Evolutionary conservation across 2,888 invertebrate genomes (phyloP).

Genomic region (Tiphia femorata): DNA sequence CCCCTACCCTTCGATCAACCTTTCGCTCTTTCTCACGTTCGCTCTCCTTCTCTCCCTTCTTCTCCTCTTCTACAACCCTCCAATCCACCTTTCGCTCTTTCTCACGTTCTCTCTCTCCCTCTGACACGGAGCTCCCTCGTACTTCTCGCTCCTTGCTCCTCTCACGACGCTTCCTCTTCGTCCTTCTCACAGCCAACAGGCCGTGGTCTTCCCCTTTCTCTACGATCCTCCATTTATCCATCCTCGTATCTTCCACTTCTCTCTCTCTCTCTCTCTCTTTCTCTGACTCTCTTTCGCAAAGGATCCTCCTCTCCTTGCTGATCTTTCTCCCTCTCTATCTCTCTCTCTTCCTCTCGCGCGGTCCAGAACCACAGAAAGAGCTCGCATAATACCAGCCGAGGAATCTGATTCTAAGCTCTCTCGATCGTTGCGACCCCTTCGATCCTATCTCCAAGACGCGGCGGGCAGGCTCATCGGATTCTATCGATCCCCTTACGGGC

Average conservation of each 20-base stretch:
- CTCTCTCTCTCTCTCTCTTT: neutral
- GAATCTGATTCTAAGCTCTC: constrained; percentile 56
- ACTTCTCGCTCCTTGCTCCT: neutral
- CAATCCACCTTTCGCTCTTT: constrained; percentile 6
- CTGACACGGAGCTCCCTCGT: constrained; percentile 6
- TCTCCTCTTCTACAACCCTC: no score
- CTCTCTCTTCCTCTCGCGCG: constrained; percentile 23
- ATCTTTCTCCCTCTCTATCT: constrained; percentile 29
- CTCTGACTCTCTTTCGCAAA: constrained; percentile 4
- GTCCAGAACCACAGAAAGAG: constrained; percentile 25
- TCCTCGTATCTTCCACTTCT: neutral
- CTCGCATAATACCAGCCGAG: constrained; percentile 44
- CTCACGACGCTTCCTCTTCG: constrained; percentile 5
- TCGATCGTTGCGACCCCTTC: constrained; percentile 43
- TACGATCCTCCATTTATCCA: neutral
- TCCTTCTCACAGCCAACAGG: constrained; percentile 13
- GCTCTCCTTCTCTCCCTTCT: constrained; percentile 20
- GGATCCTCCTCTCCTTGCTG: constrained; percentile 3
- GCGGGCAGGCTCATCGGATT: constrained; percentile 2
- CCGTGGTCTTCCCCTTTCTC: neutral
- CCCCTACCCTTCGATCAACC: neutral
- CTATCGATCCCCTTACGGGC: constrained; percentile 2
- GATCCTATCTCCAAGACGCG: constrained; percentile 34
- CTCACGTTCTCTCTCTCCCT: constrained; percentile 1
- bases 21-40: constrained; percentile 9